These are phyloP conservation scores for Coranthus polyacanthus DNA, from an alignment of 2,797 vertebrate species.

Conservation along the genomic window DNA sequence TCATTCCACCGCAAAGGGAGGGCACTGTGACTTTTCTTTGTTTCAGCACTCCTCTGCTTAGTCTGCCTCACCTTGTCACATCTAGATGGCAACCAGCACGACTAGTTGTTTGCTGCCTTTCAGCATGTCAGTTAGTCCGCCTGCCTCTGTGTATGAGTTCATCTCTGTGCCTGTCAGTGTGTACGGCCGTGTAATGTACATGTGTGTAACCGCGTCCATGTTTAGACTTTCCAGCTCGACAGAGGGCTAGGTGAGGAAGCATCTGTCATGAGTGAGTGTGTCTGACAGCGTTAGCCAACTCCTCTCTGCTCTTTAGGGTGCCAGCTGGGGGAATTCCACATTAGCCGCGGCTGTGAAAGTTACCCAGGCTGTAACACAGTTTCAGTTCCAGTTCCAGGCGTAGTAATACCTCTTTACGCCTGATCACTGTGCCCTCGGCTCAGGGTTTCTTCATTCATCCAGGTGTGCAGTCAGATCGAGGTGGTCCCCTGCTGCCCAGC, in stretches of 20 bases:
- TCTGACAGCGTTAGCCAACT: slow-evolving; percentile 77
- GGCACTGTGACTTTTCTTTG: slow-evolving; percentile 76
- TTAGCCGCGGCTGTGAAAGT: slow-evolving; percentile 66
- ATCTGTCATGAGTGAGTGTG: slow-evolving; percentile 75
- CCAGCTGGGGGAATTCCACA: slow-evolving; percentile 74
- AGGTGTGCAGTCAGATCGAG: slow-evolving; percentile 74
- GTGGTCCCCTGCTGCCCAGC: slow-evolving; percentile 85
- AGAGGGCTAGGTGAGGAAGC: slow-evolving; percentile 63
- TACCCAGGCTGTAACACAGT: slow-evolving; percentile 52
- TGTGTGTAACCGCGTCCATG: slow-evolving; percentile 44
- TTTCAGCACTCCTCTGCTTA: slow-evolving; percentile 54
- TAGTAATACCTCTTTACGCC: slow-evolving; percentile 72
- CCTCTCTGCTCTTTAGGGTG: slow-evolving; percentile 76
- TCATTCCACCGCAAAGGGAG: slow-evolving; percentile 78
- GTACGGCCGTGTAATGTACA: slow-evolving; percentile 55
- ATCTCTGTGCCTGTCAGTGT: slow-evolving; percentile 51
- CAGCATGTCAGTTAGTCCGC: slow-evolving; percentile 48
- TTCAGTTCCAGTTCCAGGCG: slow-evolving; percentile 51
- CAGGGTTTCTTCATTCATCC: slow-evolving; percentile 68
- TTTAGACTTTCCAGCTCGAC: slow-evolving; percentile 58
- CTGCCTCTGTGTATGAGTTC: slow-evolving; percentile 41
- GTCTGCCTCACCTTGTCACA: slow-evolving; percentile 67
- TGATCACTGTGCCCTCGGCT: slow-evolving; percentile 69
- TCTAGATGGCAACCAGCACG: slow-evolving; percentile 48
- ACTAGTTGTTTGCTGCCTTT: slow-evolving; percentile 51